A percentile compares a stretch with the other conserved stretches of the same genome.
Conservation (phyloP, 1,140 invertebrate species). For the Drosophila pandora region DNA sequence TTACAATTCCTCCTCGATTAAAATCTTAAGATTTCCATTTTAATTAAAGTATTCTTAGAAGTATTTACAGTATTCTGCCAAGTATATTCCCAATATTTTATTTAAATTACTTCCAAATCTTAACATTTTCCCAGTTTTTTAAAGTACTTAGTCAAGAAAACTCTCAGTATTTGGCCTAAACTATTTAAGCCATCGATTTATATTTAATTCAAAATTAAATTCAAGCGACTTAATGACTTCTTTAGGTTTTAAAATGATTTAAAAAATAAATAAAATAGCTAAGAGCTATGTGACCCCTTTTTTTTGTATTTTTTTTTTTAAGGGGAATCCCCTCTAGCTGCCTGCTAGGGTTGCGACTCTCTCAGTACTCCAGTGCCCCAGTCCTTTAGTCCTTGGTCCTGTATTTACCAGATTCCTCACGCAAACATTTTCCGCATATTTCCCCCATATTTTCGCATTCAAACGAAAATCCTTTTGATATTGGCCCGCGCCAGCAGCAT, state of each 20-base stretch:
- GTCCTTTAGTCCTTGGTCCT: conserved; percentile 1
- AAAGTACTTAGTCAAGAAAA: too few relatives aligned
- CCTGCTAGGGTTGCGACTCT: not conserved
- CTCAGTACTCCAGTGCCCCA: too few relatives aligned
- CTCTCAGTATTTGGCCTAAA: too few relatives aligned
- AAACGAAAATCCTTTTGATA: conserved; percentile 46
- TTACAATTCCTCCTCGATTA: too few relatives aligned
- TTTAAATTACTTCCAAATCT: too few relatives aligned
- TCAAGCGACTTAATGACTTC: conserved; percentile 12
- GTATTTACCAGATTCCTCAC: conserved; percentile 26
- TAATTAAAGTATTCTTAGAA: too few relatives aligned
- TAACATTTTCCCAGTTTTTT: too few relatives aligned
- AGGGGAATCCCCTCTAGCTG: not conserved
- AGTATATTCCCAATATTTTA: too few relatives aligned
- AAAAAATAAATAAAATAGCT: not conserved
- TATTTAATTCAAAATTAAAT: conserved; percentile 3
- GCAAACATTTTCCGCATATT: conserved; percentile 38
- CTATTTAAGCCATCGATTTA: too few relatives aligned
- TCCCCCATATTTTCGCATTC: conserved; percentile 33
- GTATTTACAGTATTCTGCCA: too few relatives aligned
- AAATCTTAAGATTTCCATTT: too few relatives aligned
- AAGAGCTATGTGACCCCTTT: not conserved
- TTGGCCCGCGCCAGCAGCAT: conserved; percentile 25
- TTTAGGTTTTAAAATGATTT: not conserved
- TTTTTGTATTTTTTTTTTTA: not conserved